Base-by-base conservation (phyloP, 1,140 invertebrate species). In the Brachionus sp. region DNA sequence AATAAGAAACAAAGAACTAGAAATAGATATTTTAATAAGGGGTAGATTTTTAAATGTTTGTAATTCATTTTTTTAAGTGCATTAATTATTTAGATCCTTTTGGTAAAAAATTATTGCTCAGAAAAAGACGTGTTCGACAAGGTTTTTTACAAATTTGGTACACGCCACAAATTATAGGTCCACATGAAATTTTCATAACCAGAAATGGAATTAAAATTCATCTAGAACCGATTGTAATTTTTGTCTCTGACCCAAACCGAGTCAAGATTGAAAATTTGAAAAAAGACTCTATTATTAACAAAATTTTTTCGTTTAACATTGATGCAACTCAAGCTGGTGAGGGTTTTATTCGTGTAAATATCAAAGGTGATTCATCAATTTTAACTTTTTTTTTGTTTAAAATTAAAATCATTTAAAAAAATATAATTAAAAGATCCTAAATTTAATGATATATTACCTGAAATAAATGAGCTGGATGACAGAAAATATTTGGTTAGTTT, bases 401-500 rank as follows among this genome's bases (percentile, higher is more conserved):
- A 73, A 39, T 42, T 16, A 73, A 73, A 10, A 39, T n/a, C 1
- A 2, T 12, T 33, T 66, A 33, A n/a, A n/a, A n/a, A n/a, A n/a
- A 68, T 68, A 29, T 68, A 35, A n/a, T 46, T 23, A 25, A 7
- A 19, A 75, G 70, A 75, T 75, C 70, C 70, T 25, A 75, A 75
- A 46, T 46, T 75, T 25, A 75, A 75, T 75, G 70, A 75, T 39
- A 46, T 75, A 4, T 46, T 75, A 75, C 70, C 70, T 46, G 70
- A 75, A 46, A 75, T 75, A 75, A 75, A 75, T 46, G 70, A 75
- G 16, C 25, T 75, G 16, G 44, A 75, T 46, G 70, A 75, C 23
- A 75, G 70, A 75, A 75, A 75, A 46, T 75, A 75, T 75, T 75
- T 75, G 4, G 70, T 75, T 46, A 75, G 70, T 46, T 75, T 75